Conservation (phyloP, 2,113 vertebrate genomes). For the Corydoras sp. region DNA sequence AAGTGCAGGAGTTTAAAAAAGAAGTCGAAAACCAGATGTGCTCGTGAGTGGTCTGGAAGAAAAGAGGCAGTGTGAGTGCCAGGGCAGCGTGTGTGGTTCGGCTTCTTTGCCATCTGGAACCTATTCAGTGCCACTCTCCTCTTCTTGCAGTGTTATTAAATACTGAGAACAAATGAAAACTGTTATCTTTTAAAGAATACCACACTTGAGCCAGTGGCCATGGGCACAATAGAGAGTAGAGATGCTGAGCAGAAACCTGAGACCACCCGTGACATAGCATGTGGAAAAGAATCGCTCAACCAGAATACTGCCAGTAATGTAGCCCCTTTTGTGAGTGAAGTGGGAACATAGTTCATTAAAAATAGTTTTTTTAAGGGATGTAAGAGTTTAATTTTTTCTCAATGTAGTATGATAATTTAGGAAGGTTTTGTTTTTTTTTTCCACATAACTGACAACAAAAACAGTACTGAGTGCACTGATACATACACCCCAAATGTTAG, state of each 20-base stretch:
- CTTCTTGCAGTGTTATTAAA: constrained; percentile 58
- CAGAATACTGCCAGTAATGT: no score
- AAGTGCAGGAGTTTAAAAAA: not conserved
- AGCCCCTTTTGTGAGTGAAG: no score
- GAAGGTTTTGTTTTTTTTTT: no score
- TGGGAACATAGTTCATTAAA: no score
- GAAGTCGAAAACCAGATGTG: constrained; percentile 28
- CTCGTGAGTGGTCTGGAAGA: constrained; percentile 19
- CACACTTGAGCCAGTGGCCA: constrained; percentile 25
- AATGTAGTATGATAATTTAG: no score
- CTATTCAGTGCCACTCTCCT: constrained; percentile 51
- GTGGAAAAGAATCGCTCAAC: not conserved
- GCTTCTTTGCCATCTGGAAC: constrained; percentile 60
- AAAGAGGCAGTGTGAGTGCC: constrained; percentile 41
- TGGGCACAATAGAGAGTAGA: constrained; percentile 28
- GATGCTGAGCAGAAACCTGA: constrained; percentile 23
- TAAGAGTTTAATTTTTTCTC: no score
- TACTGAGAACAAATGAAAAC: constrained; percentile 62
- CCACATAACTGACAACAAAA: no score
- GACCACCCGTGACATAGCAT: constrained; percentile 29
- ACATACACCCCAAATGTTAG: no score
- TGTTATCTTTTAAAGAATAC: constrained; percentile 47
- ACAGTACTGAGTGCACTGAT: no score
- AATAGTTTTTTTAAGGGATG: no score
- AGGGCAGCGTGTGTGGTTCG: constrained; percentile 65